These are phyloP conservation scores for Microcebus jonahi DNA, from an alignment of 2,113 vertebrate species.

Conservation along the genomic window DNA sequence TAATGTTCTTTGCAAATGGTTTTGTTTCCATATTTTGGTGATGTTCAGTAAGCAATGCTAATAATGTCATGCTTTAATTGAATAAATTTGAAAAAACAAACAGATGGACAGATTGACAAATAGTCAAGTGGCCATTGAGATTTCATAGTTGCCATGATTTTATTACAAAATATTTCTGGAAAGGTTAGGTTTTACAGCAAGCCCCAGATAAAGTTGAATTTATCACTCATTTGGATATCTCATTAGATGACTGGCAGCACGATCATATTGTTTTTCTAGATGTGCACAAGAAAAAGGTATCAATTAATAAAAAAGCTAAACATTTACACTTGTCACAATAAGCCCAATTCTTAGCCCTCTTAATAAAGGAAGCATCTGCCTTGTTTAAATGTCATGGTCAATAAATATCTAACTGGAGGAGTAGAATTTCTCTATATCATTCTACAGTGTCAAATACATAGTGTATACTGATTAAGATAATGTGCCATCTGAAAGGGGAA, in stretches of 20 bases:
- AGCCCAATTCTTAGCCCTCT: background rate
- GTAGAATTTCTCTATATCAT: background rate
- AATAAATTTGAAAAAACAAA: background rate
- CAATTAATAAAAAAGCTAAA: background rate
- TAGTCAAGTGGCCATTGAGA: background rate
- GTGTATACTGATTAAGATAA: constrained; percentile 39
- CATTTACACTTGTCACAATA: background rate
- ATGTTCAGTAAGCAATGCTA: background rate
- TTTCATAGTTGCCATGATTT: background rate
- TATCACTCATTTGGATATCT: background rate
- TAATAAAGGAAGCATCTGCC: background rate
- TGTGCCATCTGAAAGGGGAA: background rate
- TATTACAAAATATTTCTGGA: background rate
- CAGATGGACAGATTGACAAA: background rate
- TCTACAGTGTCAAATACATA: background rate
- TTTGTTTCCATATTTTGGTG: background rate
- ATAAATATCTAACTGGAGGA: background rate
- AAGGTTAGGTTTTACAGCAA: background rate
- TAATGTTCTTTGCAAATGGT: background rate
- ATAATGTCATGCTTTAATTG: background rate
- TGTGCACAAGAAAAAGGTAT: background rate
- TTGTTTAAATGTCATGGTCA: constrained; percentile 57
- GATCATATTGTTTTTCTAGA: background rate
- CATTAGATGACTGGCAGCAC: background rate
- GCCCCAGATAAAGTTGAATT: background rate